Base-by-base conservation (phyloP, 1,140 invertebrate genomes). In the Palaemon carinicauda region DNA sequence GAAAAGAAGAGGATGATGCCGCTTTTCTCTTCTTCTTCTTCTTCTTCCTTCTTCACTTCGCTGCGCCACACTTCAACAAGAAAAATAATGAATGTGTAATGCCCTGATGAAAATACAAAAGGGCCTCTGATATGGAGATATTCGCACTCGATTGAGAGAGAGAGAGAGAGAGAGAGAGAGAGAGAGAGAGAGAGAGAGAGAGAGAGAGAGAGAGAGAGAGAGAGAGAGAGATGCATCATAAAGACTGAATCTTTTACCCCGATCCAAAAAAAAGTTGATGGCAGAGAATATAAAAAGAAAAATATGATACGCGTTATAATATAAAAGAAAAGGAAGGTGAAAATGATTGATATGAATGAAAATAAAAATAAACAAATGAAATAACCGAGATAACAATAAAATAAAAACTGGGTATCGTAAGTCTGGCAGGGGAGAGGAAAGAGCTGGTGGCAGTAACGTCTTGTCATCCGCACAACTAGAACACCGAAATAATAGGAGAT, bases 11-110 rank as follows among this genome's bases (percentile, higher is more conserved):
- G 33, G 71, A 74, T n/a, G 29, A 33, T 24, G 27, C n/a, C 24
- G 27, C 17, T 29, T 73, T 24, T 5, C 69, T 17, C 33, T 10
- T 29, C n/a, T 29, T 29, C 27, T 73, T 24, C 17, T 24, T 17
- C 33, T 10, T 29, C n/a, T 29, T 29, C 27, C 24, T 31, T 24
- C 56, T 27, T 21, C 31, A 33, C 19, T 73, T 24, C 80, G 60
- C 19, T 19, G 41, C 65, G 53, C 27, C 56, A 27, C 41, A 24
- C 50, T 82, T 50, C 56, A 75, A 82, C 50, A 56, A 75, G 69
- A 82, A 82, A 79, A 74, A 82, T 82, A 82, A 82, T 75, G 81
- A 74, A 75, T 82, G 51, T 82, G 50, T 75, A 74, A 82, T 82
- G 69, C 74, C 17, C 10, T 82, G 69, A 82, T 75, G 69, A 74